Evolutionary conservation across 2,797 vertebrate species (phyloP).

Genomic region (Trachops cirrhosus): DNA sequence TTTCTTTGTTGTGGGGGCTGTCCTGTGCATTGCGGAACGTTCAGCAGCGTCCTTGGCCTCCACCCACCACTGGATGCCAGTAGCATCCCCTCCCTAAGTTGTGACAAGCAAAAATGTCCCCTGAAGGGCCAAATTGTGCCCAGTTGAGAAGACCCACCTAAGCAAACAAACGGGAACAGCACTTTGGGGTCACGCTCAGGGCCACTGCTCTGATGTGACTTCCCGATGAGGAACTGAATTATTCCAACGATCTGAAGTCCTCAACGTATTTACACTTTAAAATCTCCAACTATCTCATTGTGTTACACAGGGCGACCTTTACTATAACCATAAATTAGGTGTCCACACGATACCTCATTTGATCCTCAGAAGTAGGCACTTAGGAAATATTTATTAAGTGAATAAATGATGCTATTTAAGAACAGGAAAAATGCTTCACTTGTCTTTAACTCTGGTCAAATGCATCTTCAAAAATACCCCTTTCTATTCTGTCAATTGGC

Average conservation of each 20-base stretch:
- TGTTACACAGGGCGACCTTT: not conserved
- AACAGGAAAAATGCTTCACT: not conserved
- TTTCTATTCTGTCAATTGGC: not conserved
- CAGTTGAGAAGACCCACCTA: not conserved
- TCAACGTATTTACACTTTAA: not conserved
- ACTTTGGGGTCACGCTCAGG: not conserved
- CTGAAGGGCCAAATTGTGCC: not conserved
- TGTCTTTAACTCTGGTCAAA: not conserved
- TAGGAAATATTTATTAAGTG: not conserved
- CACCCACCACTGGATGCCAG: not conserved
- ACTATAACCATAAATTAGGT: not conserved
- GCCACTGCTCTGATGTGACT: not conserved
- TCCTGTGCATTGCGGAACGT: not conserved
- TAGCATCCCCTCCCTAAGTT: accelerated
- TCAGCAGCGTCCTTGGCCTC: not conserved
- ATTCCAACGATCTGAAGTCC: not conserved
- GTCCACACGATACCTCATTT: not conserved
- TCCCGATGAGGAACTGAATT: not conserved
- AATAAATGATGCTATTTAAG: not conserved
- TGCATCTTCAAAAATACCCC: not conserved
- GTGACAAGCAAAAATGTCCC: not conserved
- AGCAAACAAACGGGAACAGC: not conserved
- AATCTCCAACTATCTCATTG: not conserved
- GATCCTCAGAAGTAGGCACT: not conserved
- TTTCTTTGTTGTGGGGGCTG: not conserved